A percentile compares a stretch with the other conserved stretches of the same genome.
These are phyloP conservation scores for Cyanoderma ruficeps DNA, from an alignment of 2,113 vertebrate species.

Conservation along the genomic window DNA sequence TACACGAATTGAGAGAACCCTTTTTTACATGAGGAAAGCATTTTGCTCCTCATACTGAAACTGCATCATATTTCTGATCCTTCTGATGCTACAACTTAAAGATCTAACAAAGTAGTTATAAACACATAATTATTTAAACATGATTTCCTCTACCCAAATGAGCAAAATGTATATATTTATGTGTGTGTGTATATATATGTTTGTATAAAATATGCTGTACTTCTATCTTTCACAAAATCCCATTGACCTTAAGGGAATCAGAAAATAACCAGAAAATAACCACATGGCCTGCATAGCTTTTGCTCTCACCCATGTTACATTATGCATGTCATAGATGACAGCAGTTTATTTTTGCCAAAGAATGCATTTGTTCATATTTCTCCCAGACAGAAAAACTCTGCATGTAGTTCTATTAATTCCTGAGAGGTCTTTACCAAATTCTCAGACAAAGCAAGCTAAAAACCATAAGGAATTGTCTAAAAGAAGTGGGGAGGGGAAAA, in stretches of 20 bases:
- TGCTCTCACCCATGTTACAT: background rate
- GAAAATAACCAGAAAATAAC: background rate
- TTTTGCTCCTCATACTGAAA: background rate
- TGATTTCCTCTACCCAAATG: background rate
- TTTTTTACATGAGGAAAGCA: background rate
- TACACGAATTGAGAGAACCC: background rate
- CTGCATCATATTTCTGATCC: background rate
- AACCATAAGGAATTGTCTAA: background rate
- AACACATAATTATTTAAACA: background rate
- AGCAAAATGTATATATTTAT: background rate
- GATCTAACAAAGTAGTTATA: background rate
- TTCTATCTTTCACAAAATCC: background rate
- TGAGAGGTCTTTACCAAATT: background rate
- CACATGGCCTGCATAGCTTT: background rate
- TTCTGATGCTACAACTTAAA: background rate
- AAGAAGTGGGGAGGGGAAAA: background rate
- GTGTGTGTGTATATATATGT: accelerated
- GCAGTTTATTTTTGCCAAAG: conserved; percentile 52
- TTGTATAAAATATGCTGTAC: background rate
- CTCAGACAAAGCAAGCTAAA: background rate
- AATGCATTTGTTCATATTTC: conserved; percentile 33
- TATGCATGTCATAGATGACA: background rate
- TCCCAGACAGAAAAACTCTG: conserved; percentile 14
- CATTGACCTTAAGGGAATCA: background rate
- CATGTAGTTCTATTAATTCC: background rate